A percentile compares a stretch with the other conserved stretches of the same genome.
phyloP scores from a whole-genome alignment of 2,113 vertebrate genomes.

The Leptobrachium ailaonicum region DNA sequence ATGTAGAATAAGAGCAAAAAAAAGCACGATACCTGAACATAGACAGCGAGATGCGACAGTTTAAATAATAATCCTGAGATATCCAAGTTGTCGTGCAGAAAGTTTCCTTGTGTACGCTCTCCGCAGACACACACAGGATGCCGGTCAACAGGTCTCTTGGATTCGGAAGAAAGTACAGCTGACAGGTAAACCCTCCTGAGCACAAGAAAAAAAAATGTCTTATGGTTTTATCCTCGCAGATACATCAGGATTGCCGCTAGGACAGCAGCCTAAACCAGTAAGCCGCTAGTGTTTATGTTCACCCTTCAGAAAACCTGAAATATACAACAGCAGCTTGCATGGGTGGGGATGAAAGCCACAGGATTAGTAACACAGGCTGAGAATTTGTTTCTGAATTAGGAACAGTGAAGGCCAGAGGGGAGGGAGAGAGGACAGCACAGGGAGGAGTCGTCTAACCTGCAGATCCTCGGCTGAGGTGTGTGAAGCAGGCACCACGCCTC shows the following conservation, averaged over 20 bases:
- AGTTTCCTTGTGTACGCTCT: conserved; percentile 5
- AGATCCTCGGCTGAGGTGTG: conserved; percentile 36
- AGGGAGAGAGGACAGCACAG: conserved; percentile 3
- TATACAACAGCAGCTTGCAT: conserved; percentile 36
- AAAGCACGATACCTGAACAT: conserved; percentile 13
- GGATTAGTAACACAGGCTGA: conserved; percentile 37
- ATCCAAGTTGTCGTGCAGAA: background rate
- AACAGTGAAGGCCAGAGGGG: conserved; percentile 29
- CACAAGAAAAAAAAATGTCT: background rate
- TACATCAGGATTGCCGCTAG: conserved; percentile 8
- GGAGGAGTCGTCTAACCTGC: conserved; percentile 36
- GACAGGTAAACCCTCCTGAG: conserved; percentile 30
- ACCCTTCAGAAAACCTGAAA: conserved; percentile 35
- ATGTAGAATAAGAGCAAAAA: background rate
- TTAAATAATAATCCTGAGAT: background rate
- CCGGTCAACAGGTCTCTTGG: background rate
- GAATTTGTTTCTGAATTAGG: conserved; percentile 40
- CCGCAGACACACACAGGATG: background rate
- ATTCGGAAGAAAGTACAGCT: conserved; percentile 8
- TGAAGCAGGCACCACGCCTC: conserved; percentile 2
- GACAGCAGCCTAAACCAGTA: conserved; percentile 14
- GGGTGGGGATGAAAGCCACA: conserved; percentile 40
- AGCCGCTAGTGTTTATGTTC: conserved; percentile 28
- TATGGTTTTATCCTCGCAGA: conserved; percentile 8
- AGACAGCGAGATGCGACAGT: background rate